These are phyloP conservation scores for Archocentrus centrarchus DNA, from an alignment of 2,113 vertebrate genomes.

Conservation along the genomic window DNA sequence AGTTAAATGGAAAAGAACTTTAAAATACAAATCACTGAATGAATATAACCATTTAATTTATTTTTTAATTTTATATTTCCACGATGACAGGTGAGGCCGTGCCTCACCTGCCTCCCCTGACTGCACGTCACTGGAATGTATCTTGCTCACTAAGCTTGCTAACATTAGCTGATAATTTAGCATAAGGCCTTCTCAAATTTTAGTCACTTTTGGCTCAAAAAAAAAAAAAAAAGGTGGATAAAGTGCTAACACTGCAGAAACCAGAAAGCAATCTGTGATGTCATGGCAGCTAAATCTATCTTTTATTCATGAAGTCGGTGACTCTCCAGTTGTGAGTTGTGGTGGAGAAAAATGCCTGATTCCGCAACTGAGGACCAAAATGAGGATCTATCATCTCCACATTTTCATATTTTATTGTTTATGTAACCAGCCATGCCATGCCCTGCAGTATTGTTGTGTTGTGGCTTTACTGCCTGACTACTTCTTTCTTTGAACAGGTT, in stretches of 20 bases:
- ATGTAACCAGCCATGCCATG: not conserved
- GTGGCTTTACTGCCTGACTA: not conserved
- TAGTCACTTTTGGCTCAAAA: too few species aligned
- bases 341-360: not conserved
- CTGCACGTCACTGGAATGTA: too few species aligned
- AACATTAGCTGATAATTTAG: too few species aligned
- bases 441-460: not conserved
- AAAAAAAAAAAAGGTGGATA: too few species aligned
- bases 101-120: too few species aligned
- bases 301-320: not conserved
- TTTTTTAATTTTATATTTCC: too few species aligned
- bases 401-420: accelerated
- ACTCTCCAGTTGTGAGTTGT: not conserved
- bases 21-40: too few species aligned
- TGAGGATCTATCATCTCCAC: not conserved
- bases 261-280: not conserved
- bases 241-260: not conserved
- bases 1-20: too few species aligned
- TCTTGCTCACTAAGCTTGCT: too few species aligned
- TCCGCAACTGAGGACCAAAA: not conserved
- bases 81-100: too few species aligned
- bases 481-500: constrained; percentile 52
- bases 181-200: too few species aligned
- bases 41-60: too few species aligned
- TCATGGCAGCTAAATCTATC: not conserved